A percentile compares a stretch with the other conserved stretches of the same genome.
These are phyloP conservation scores for Myathropa florea DNA, from an alignment of 2,888 invertebrate species.

Conservation along the genomic window DNA sequence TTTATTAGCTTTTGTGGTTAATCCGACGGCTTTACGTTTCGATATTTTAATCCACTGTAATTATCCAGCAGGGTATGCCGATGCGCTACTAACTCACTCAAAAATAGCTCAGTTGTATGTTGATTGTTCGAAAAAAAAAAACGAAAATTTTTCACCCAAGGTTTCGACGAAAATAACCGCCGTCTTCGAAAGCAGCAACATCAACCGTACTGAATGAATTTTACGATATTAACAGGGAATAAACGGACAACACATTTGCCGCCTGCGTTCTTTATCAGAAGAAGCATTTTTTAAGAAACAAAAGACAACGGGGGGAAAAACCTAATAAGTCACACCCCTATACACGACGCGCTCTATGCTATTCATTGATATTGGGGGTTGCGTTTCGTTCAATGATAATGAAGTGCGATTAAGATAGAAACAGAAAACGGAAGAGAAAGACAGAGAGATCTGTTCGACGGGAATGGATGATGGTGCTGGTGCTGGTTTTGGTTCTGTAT, in stretches of 20 bases:
- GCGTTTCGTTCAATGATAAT: slow-evolving; percentile 56
- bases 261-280: slow-evolving; percentile 62
- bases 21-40: slow-evolving; percentile 58
- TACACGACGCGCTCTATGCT: slow-evolving; percentile 28
- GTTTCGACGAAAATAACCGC: slow-evolving; percentile 65
- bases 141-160: slow-evolving; percentile 50
- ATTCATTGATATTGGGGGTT: slow-evolving; percentile 62
- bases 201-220: slow-evolving; percentile 67
- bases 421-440: slow-evolving; percentile 53
- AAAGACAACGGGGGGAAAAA: slow-evolving; percentile 58
- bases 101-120: slow-evolving; percentile 43
- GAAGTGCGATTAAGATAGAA: slow-evolving; percentile 60
- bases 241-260: slow-evolving; percentile 56
- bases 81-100: slow-evolving; percentile 53
- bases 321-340: slow-evolving; percentile 69
- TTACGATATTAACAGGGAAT: slow-evolving; percentile 66
- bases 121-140: slow-evolving; percentile 52
- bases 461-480: slow-evolving; percentile 7
- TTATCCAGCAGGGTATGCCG: slow-evolving; percentile 51
- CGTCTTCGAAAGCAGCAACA: slow-evolving; percentile 65
- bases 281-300: slow-evolving; percentile 47
- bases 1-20: slow-evolving; percentile 61
- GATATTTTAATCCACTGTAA: slow-evolving; percentile 65
- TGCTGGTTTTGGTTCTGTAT: background rate
- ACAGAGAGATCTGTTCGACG: slow-evolving; percentile 38